A percentile compares a stretch with the other conserved stretches of the same genome.
Conservation (phyloP, 1,140 invertebrate genomes). For the Planococcus citri region DNA sequence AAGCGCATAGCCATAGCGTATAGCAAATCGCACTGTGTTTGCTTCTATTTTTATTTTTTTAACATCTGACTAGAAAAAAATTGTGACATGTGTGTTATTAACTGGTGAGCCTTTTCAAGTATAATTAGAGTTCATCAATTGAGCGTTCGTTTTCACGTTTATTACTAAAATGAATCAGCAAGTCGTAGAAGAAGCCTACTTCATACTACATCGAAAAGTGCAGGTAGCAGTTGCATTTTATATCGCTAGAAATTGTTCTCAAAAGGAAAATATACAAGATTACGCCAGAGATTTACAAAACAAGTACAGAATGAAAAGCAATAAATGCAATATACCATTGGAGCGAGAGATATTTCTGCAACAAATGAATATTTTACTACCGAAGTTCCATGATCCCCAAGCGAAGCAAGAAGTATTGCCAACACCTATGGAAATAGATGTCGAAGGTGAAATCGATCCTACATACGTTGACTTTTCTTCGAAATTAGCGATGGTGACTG, state of each 20-base stretch:
- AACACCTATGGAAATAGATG: neutral
- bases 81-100: no score
- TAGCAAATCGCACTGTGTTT: no score
- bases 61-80: no score
- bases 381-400: neutral
- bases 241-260: neutral
- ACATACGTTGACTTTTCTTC: neutral
- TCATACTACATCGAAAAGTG: neutral
- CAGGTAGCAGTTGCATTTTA: neutral
- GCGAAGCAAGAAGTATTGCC: neutral
- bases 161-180: constrained; percentile 9
- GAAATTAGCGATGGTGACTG: neutral
- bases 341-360: neutral
- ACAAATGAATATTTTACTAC: neutral
- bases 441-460: neutral
- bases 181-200: neutral
- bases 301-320: neutral
- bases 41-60: no score
- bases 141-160: no score
- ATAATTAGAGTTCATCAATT: no score
- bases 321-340: neutral
- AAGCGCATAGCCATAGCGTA: no score
- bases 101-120: no score
- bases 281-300: neutral
- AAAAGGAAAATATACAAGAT: neutral